Evolutionary conservation across 2,797 vertebrate genomes (phyloP).

Genomic region (Scolopax bukidnonensis): DNA sequence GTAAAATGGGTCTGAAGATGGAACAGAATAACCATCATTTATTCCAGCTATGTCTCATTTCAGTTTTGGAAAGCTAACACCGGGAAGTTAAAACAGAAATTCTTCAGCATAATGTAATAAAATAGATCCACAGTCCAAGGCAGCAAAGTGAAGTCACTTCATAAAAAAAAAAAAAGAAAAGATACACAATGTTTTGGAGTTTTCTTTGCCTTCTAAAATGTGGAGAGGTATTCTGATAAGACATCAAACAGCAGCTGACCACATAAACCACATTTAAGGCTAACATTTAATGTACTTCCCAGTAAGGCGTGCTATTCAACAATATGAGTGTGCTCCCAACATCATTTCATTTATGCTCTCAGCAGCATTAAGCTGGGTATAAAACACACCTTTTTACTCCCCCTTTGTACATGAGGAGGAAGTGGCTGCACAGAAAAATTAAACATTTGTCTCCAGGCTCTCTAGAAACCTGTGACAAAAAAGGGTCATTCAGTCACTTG

Average conservation of each 20-base stretch:
- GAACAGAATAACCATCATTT: neutral
- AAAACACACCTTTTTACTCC: neutral
- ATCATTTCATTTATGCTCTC: neutral
- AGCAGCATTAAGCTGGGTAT: neutral
- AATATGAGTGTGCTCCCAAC: neutral
- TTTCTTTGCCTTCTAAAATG: conserved; percentile 17
- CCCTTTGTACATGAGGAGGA: neutral
- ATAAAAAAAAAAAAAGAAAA: neutral
- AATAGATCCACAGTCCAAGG: neutral
- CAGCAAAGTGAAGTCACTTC: neutral
- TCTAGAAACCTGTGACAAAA: neutral
- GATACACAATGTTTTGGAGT: neutral
- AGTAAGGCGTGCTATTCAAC: neutral
- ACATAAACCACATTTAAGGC: conserved; percentile 19
- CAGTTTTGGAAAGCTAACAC: neutral
- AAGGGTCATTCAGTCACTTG: neutral
- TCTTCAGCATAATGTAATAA: neutral
- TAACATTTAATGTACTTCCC: neutral
- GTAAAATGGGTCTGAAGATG: neutral
- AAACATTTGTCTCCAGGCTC: neutral
- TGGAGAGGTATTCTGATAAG: neutral
- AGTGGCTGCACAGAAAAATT: neutral
- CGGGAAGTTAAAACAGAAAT: neutral
- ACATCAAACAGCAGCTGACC: conserved; percentile 11
- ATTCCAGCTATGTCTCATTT: neutral